Evolutionary conservation across 1,140 invertebrate species (phyloP).

Genomic region (Leptopilina boulardi): DNA sequence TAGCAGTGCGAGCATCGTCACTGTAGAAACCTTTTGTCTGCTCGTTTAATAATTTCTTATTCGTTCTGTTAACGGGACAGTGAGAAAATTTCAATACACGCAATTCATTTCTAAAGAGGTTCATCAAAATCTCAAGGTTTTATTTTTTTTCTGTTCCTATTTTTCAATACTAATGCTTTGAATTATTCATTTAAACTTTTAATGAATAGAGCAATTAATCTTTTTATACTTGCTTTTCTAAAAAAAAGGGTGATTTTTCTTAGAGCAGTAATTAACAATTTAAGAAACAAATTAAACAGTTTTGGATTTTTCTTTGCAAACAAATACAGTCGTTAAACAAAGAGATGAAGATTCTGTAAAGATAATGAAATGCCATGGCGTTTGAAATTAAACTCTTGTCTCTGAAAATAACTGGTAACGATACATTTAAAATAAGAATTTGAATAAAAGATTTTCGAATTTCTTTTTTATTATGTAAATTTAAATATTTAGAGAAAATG

Average conservation of each 20-base stretch:
- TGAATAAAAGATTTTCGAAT: neutral
- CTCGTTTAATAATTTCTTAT: neutral
- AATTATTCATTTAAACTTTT: too few species aligned
- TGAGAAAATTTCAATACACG: neutral
- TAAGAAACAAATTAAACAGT: neutral
- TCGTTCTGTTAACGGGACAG: neutral
- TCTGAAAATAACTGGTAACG: neutral
- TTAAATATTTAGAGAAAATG: neutral
- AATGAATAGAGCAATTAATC: too few species aligned
- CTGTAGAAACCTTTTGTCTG: conserved; percentile 3
- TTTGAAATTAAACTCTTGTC: neutral
- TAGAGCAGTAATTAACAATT: too few species aligned
- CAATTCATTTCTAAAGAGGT: conserved; percentile 14
- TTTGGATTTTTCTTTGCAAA: neutral
- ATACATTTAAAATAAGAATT: too few species aligned
- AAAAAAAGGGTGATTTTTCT: too few species aligned
- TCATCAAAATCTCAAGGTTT: neutral
- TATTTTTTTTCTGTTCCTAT: neutral
- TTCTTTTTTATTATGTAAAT: neutral
- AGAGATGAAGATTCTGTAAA: neutral
- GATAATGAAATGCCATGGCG: neutral
- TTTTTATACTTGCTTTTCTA: too few species aligned
- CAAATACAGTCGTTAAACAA: neutral
- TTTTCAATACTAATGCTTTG: too few species aligned
- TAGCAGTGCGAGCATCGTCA: neutral